A percentile compares a stretch with the other conserved stretches of the same genome.
These are phyloP conservation scores for Anthophora plumipes DNA, from an alignment of 2,888 invertebrate genomes.

Conservation along the genomic window DNA sequence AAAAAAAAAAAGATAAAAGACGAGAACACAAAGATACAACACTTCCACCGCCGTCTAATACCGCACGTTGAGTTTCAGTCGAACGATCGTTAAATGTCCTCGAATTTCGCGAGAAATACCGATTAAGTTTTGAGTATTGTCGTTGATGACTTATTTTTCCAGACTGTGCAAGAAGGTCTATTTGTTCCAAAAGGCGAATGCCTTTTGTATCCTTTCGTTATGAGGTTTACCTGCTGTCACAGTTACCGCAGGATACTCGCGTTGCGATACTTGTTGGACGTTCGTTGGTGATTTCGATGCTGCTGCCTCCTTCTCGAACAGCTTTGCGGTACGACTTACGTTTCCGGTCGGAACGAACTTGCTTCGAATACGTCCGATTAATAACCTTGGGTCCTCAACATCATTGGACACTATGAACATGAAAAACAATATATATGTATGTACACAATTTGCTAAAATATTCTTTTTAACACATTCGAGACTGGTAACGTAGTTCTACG, in stretches of 20 bases:
- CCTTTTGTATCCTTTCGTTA: slow-evolving; percentile 83
- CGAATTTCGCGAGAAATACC: not conserved
- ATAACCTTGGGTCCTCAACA: slow-evolving; percentile 79
- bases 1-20: no score
- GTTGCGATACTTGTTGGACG: slow-evolving; percentile 53
- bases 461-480: no score
- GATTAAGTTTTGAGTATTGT: not conserved
- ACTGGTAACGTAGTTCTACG: no score
- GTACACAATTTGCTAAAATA: no score
- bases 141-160: not conserved
- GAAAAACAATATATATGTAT: not conserved
- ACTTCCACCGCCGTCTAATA: not conserved
- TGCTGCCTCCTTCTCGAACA: slow-evolving; percentile 80
- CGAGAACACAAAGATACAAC: slow-evolving; percentile 1
- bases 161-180: not conserved
- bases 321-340: slow-evolving; percentile 82
- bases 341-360: slow-evolving; percentile 80
- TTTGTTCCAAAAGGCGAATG: slow-evolving; percentile 85
- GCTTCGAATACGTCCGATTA: slow-evolving; percentile 60
- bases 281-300: slow-evolving; percentile 52
- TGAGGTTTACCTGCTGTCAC: slow-evolving; percentile 69
- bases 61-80: not conserved
- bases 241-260: slow-evolving; percentile 51
- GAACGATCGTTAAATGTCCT: not conserved
- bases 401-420: slow-evolving; percentile 63